These are phyloP conservation scores for Papilio elwesi DNA, from an alignment of 2,888 invertebrate species.

Conservation along the genomic window DNA sequence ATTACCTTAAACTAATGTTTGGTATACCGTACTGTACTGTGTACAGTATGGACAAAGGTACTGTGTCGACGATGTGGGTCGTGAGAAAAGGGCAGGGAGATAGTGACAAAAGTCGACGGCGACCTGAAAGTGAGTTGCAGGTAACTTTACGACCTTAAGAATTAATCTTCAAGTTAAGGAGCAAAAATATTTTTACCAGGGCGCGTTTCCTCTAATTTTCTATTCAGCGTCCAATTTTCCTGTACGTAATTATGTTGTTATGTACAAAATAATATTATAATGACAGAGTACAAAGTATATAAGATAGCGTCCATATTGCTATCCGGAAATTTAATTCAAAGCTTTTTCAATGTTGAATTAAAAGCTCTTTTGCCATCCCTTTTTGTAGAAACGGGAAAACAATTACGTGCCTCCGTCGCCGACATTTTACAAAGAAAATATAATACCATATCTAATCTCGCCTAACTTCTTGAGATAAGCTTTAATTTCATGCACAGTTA, in stretches of 20 bases:
- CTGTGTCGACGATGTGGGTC: no score
- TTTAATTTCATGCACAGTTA: conserved; percentile 38
- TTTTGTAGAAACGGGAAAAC: conserved; percentile 28
- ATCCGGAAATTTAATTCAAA: background rate
- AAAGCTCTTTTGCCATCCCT: background rate
- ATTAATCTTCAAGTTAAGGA: no score
- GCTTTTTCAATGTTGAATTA: conserved; percentile 22
- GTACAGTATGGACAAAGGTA: no score
- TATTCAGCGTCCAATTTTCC: no score
- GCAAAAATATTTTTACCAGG: no score
- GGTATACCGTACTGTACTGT: no score
- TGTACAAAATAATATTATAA: background rate
- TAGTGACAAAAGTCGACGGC: no score
- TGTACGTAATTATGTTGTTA: background rate
- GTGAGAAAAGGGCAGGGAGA: no score
- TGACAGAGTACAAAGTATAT: background rate
- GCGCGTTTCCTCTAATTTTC: no score
- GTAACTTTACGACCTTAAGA: no score
- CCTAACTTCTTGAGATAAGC: conserved; percentile 25
- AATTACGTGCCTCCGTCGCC: conserved; percentile 30
- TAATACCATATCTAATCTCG: conserved; percentile 31
- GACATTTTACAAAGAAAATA: conserved; percentile 19
- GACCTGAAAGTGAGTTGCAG: no score
- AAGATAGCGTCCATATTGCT: background rate
- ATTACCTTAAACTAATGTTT: no score